Percentiles rank a stretch among this genome's conserved stretches.
These are phyloP conservation scores for Dryobotodes eremita DNA, from an alignment of 2,888 invertebrate genomes.

Conservation along the genomic window DNA sequence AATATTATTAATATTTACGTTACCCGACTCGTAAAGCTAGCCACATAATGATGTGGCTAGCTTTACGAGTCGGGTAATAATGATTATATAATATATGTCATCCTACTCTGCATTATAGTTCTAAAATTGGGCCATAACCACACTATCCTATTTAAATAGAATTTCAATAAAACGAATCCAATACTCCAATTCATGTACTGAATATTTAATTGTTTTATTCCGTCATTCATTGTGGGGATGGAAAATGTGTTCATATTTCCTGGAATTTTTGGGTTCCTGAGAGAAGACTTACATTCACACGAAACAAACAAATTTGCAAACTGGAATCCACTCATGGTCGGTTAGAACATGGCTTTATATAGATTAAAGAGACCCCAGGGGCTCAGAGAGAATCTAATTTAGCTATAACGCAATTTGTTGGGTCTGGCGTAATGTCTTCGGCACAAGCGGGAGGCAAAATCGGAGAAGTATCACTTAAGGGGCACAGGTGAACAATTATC, in stretches of 20 bases:
- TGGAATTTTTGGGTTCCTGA: not conserved
- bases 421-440: conserved; percentile 64
- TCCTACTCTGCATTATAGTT: not conserved
- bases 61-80: no score
- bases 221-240: conserved; percentile 3
- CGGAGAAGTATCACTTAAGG: conserved; percentile 54
- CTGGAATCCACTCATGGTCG: conserved; percentile 69
- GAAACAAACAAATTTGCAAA: conserved; percentile 68
- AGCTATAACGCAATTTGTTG: conserved; percentile 81
- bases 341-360: conserved; percentile 72
- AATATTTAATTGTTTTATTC: conserved; percentile 39
- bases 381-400: conserved; percentile 81
- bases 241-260: not conserved
- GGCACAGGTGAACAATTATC: conserved; percentile 71
- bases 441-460: conserved; percentile 59
- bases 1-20: not conserved
- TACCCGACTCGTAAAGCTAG: not conserved
- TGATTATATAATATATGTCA: conserved; percentile 14
- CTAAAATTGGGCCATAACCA: conserved; percentile 22
- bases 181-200: conserved; percentile 22
- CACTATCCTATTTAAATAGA: not conserved
- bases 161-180: conserved; percentile 38
- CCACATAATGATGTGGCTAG: no score
- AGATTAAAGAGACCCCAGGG: conserved; percentile 73
- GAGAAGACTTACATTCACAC: conserved; percentile 11